These are phyloP conservation scores for Halesus radiatus DNA, from an alignment of 1,140 invertebrate genomes.

Conservation along the genomic window DNA sequence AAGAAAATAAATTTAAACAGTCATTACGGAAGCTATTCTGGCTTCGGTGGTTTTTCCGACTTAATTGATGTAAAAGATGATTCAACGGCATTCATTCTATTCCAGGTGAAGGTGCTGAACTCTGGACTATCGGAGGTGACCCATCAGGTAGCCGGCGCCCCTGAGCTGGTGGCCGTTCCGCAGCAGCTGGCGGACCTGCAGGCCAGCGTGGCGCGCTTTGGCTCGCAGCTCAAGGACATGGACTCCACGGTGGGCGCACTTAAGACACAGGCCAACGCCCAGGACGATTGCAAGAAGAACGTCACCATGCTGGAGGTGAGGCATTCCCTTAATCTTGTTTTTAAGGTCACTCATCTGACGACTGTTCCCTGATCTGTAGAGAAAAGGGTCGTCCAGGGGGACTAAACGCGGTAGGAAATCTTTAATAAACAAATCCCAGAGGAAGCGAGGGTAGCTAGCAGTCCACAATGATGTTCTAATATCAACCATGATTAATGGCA, in stretches of 20 bases:
- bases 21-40: no score
- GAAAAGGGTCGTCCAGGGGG: no score
- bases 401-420: background rate
- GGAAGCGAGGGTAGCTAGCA: background rate
- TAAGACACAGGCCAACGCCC: slow-evolving; percentile 63
- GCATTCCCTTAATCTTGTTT: no score
- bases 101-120: slow-evolving; percentile 67
- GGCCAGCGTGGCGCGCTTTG: slow-evolving; percentile 72
- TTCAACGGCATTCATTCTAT: background rate
- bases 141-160: slow-evolving; percentile 71
- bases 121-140: slow-evolving; percentile 70
- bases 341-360: no score
- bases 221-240: slow-evolving; percentile 71
- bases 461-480: no score
- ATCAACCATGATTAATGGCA: no score
- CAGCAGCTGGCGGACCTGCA: slow-evolving; percentile 69
- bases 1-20: no score
- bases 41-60: no score
- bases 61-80: no score
- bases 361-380: no score
- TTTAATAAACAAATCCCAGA: background rate
- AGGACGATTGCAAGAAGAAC: slow-evolving; percentile 63
- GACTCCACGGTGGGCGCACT: slow-evolving; percentile 61
- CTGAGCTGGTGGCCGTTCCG: slow-evolving; percentile 73
- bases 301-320: slow-evolving; percentile 60